Percentiles rank a stretch among this genome's conserved stretches.
These are phyloP conservation scores for Lanius ludovicianus DNA, from an alignment of 2,113 vertebrate species.

Conservation along the genomic window DNA sequence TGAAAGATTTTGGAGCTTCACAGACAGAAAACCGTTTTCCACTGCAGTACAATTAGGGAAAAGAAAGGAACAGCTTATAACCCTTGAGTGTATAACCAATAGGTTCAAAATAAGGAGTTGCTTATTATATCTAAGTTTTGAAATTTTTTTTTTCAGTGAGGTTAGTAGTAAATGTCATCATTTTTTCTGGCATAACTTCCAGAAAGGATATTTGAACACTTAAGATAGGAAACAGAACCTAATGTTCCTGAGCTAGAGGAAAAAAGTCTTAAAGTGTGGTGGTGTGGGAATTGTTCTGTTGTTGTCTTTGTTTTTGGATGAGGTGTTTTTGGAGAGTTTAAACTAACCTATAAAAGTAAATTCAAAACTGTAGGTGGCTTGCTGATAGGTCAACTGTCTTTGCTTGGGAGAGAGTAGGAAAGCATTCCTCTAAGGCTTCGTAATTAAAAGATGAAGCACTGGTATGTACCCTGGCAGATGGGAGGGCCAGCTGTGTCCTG, in stretches of 20 bases:
- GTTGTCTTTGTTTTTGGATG: not conserved
- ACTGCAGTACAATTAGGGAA: not conserved
- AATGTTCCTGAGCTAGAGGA: not conserved
- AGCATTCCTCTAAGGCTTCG: not conserved
- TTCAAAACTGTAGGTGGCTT: not conserved
- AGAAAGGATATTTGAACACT: not conserved
- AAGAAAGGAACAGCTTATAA: not conserved
- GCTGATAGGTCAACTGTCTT: not conserved
- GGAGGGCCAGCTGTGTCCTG: not conserved
- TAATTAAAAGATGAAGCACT: not conserved
- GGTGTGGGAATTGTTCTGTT: not conserved
- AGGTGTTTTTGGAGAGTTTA: not conserved
- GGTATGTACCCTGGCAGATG: not conserved
- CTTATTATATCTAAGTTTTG: not conserved
- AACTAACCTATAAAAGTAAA: not conserved
- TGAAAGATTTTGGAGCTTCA: not conserved
- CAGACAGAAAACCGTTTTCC: not conserved
- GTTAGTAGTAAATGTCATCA: not conserved
- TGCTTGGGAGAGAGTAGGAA: not conserved
- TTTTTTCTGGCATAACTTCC: not conserved
- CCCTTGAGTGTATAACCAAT: not conserved
- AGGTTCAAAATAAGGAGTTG: not conserved
- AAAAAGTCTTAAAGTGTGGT: not conserved
- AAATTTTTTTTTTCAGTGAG: not conserved
- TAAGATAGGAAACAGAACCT: not conserved